Evolutionary conservation across 2,888 invertebrate genomes (phyloP).

Genomic region (Hirtodrosophila trivittata): DNA sequence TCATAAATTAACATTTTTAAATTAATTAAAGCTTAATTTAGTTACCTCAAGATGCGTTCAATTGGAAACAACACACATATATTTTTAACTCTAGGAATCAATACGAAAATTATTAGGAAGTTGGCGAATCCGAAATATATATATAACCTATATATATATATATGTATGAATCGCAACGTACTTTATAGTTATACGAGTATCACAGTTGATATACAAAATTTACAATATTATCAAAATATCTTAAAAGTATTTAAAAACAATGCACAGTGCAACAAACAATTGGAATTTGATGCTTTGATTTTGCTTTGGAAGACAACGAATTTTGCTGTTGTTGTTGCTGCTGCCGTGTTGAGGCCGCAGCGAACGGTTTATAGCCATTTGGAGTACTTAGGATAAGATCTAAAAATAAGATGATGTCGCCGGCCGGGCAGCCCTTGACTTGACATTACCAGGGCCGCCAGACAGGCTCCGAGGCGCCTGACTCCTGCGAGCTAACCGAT

Average conservation of each 20-base stretch:
- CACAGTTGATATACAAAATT: constrained; percentile 71
- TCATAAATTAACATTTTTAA: constrained; percentile 70
- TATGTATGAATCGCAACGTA: constrained; percentile 45
- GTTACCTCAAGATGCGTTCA: constrained; percentile 31
- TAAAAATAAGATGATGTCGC: constrained; percentile 52
- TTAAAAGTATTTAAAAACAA: constrained; percentile 63
- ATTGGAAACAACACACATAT: constrained; percentile 17
- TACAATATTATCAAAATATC: constrained; percentile 49
- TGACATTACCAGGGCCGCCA: constrained; percentile 81
- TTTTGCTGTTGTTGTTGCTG: constrained; percentile 60
- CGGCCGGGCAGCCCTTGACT: constrained; percentile 14
- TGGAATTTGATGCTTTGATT: constrained; percentile 39
- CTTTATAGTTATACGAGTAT: constrained; percentile 61
- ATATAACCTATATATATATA: too few relatives aligned
- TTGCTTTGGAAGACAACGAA: constrained; percentile 80
- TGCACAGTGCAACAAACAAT: constrained; percentile 46
- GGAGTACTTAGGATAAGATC: constrained; percentile 66
- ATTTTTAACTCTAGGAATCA: constrained; percentile 48
- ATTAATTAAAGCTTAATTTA: constrained; percentile 76
- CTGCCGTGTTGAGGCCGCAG: constrained; percentile 33
- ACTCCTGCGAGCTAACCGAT: constrained; percentile 75
- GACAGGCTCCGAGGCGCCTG: constrained; percentile 73
- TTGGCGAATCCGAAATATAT: constrained; percentile 31
- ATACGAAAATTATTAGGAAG: constrained; percentile 49
- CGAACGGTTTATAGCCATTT: constrained; percentile 67